Base-by-base conservation (phyloP, 2,113 vertebrate genomes). In the Nesoenas mayeri region DNA sequence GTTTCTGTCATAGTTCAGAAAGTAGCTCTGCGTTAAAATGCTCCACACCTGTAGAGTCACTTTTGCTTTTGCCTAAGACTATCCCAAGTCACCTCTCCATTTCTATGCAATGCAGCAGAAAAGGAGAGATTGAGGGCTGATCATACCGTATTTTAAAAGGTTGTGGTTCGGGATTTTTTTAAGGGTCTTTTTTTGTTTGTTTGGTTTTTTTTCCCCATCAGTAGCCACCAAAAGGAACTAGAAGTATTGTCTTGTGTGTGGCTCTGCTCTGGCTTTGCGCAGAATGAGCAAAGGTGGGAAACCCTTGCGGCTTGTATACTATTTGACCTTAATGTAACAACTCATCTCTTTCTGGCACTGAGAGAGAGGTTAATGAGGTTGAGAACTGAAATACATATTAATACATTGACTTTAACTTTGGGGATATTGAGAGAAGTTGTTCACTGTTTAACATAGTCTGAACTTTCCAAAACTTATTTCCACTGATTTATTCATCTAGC, bases 261-360 rank as follows among this genome's bases (percentile, higher is more conserved):
- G 10, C 9, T 65, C 50, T 92, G 42, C 47, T 48, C 4, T 1
- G 21, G 13, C 31, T 74, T 82, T 29, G 22, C 22, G 47, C 20
- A 81, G 58, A 71, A 60, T 19, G 25, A 79, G 4, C 11, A 48
- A 60, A 69, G 6, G 13, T 28, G 28, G 17, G 10, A 87, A 74
- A 61, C 5, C 9, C 1, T 2, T 2, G 0, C 0, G 2, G 6
- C 8, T 80, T 9, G 6, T 65, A 11, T 13, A 34, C 5, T 34
- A 10, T 73, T 85, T 83, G 47, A 91, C 58, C 31, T 87, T 73
- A 66, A 47, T 21, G 5, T 44, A 61, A 54, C 24, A 73, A n/a
- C 29, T 34, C 61, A 61, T 13, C 34, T 74, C 22, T 64, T 88
- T 64, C 47, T 90, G 38, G 34, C 22, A 42, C 21, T 58, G 32